Conservation (phyloP, 2,888 invertebrate genomes). For the Platypus cylindrus region DNA sequence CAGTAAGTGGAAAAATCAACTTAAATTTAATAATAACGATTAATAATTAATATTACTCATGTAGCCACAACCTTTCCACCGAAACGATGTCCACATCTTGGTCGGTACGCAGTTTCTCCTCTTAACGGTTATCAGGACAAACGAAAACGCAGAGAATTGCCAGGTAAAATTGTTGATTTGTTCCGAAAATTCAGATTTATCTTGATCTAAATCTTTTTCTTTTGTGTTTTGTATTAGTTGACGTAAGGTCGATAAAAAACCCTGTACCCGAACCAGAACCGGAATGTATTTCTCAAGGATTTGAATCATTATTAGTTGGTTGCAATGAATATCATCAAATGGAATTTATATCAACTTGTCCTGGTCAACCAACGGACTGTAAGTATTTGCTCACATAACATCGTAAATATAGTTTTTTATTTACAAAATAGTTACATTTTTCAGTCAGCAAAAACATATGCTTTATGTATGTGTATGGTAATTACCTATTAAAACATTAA, state of each 20-base stretch:
- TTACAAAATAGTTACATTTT: too few relatives aligned
- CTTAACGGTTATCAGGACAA: slow-evolving; percentile 21
- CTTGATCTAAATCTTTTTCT: too few relatives aligned
- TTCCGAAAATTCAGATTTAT: not conserved
- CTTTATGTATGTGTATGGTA: not conserved
- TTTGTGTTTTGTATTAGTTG: too few relatives aligned
- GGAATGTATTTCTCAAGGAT: slow-evolving; percentile 42
- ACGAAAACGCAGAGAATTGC: slow-evolving; percentile 41
- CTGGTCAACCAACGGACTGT: slow-evolving; percentile 40
- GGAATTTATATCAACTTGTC: slow-evolving; percentile 47
- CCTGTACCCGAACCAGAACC: slow-evolving; percentile 28
- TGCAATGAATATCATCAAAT: slow-evolving; percentile 46
- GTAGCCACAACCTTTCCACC: slow-evolving; percentile 49
- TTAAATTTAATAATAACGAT: too few relatives aligned
- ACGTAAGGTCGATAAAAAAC: slow-evolving; percentile 15
- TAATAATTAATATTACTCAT: too few relatives aligned
- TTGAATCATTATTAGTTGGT: slow-evolving; percentile 46
- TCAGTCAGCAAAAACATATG: not conserved
- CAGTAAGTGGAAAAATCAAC: slow-evolving; percentile 39
- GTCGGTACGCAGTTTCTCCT: slow-evolving; percentile 46
- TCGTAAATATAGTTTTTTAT: too few relatives aligned
- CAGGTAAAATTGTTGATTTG: slow-evolving; percentile 21
- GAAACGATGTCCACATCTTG: slow-evolving; percentile 55
- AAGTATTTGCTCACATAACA: too few relatives aligned
- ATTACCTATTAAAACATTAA: too few relatives aligned